Evolutionary conservation across 2,113 vertebrate species (phyloP), one percentile per base, ranked within the genome.

Genomic region (Odocoileus virginianus): DNA sequence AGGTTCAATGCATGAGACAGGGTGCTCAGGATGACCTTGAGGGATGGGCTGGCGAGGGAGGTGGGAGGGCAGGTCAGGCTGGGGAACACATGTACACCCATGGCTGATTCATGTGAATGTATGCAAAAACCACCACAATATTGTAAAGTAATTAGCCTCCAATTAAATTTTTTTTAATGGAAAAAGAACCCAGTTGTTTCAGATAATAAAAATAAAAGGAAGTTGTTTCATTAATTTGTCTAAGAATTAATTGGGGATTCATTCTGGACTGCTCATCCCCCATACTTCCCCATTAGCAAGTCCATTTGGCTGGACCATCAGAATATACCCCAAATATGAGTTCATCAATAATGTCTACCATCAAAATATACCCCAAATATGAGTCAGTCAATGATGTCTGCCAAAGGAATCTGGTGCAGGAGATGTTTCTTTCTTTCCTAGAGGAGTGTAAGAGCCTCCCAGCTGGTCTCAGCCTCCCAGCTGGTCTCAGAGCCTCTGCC

Each of bases 31-130:
- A 67, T 21, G 8, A 36, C 64, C 64, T 9, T 21, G n/a, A 67
- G 64, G 9, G n/a, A 5, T 67, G n/a, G 33, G 33, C 21, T 11
- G 4, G 33, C 0, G 0, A 67, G 64, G 64, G 33, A 21, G 33
- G 17, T 36, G 17, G 33, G 33, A 36, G 33, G 4, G 8, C 2
- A 2, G 17, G 8, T 67, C 64, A 67, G 33, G 64, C 19, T 67
- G 9, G 33, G 61, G 17, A 67, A 67, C 16, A 36, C 8, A 67
- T 67, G 64, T 67, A 36, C 4, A 67, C 64, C 17, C 17, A 19
- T 36, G 33, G 64, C 16, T n/a, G 17, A 36, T 67, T 67, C 9
- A 57, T 57, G 21, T 23, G 4, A 21, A 67, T 67, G 9, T 71
- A 21, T 21, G 64, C n/a, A 71, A 71, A n/a, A 21, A 36, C 9